Evolutionary conservation across 1,140 invertebrate genomes (phyloP), one percentile per base, ranked within the genome.

Genomic region (Asbolus verrucosus): DNA sequence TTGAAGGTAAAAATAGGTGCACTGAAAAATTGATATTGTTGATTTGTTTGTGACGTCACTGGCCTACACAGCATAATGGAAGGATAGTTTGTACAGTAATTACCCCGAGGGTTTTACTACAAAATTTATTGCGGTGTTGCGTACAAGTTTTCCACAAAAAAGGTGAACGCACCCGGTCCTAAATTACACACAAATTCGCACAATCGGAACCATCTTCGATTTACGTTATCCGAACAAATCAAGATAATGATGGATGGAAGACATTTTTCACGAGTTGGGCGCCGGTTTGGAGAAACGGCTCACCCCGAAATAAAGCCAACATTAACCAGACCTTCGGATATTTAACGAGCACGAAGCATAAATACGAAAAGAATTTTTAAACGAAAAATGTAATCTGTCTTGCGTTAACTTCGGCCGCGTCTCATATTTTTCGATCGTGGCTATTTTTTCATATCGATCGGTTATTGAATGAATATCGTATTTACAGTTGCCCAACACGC

Each of bases 351-450:
- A n/a, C n/a, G n/a, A n/a, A n/a, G n/a, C 46, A 27, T 54, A 54
- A 54, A 54, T 54, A 54, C 46, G 21, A 21, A 30, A 6, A 36
- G 46, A 21, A 54, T 27, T 54, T 54, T 54, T 54, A 54, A 54
- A 54, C 46, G 27, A 36, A 36, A 54, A 54, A 27, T 54, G 46
- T 54, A 54, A 54, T 27, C 46, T 11, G 46, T 54, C 43, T 8
- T 9, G 13, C 39, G 6, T 14, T 15, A 15, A 2, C 16, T 8
- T 3, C 11, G 33, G 18, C 43, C 43, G 8, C 46, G 46, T 11
- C 46, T 24, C 46, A 54, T 54, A 30, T 54, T n/a, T n/a, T n/a
- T n/a, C n/a, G n/a, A n/a, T n/a, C n/a, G n/a, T n/a, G n/a, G n/a
- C n/a, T n/a, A n/a, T 54, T 54, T 54, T 54, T 54, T 27, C 43